Base-by-base conservation (phyloP, 2,113 vertebrate species). In the Colius striatus region DNA sequence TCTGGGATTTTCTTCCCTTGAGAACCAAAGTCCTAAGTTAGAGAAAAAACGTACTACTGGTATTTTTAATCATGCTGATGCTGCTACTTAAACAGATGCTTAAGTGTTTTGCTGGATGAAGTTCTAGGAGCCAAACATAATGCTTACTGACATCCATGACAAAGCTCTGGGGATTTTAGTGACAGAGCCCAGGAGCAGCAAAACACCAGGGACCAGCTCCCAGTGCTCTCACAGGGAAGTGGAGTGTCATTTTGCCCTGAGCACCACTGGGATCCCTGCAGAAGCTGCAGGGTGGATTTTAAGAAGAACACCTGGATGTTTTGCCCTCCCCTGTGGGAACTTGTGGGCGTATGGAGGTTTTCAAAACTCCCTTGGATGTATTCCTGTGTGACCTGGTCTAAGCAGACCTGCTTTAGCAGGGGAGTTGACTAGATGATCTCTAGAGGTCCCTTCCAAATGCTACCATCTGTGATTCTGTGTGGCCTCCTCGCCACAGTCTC, bases 1-100 rank as follows among this genome's bases (percentile, higher is more conserved):
- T 71, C 38, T n/a, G 21, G 8, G 16, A 19, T 89, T 65, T 95
- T 89, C 34, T 76, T 78, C 22, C 16, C 11, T 18, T 76, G 91
- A 80, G 76, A 92, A 38, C 17, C 54, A 87, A 71, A 90, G 47
- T 21, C 45, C 57, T 82, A 65, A 34, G 26, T 9, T 86, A 19
- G 50, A 55, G 41, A 76, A 54, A 26, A 82, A 36, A 23, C 8
- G 13, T 94, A 71, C 8, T 51, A 82, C 48, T 80, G 51, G 41
- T 87, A 84, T 79, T 92, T 92, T 92, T 95, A 96, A 92, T 95
- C 78, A 77, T 57, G 41, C n/a, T 90, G 90, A 90, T 93, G 30
- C 34, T 57, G 25, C 54, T 50, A 14, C 22, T 63, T 90, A 68
- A 73, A 53, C 9, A 58, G 60, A 17, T 53, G 38, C 19, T 68